phyloP scores from a whole-genome alignment of 2,113 vertebrate genomes.

The Gorsachius goisagi region DNA sequence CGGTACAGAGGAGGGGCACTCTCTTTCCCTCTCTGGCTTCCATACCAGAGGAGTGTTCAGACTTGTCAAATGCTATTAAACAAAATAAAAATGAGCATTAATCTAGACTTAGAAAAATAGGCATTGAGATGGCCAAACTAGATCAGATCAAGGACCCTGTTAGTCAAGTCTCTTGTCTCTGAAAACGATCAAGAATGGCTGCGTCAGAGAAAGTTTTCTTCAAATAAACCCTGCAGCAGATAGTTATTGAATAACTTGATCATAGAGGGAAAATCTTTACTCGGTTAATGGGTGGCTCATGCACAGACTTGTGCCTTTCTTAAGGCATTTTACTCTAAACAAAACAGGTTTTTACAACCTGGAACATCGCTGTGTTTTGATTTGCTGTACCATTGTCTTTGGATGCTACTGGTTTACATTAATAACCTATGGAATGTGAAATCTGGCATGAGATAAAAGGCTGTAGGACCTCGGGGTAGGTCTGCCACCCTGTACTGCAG shows the following conservation, averaged over 20 bases:
- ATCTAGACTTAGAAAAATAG: not conserved
- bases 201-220: not conserved
- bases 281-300: not conserved
- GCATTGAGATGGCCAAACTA: not conserved
- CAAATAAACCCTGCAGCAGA: not conserved
- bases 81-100: not conserved
- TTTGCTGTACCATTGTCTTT: not conserved
- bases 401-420: not conserved
- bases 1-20: not conserved
- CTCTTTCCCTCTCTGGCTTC: not conserved
- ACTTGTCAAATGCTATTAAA: conserved; percentile 21
- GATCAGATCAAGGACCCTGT: not conserved
- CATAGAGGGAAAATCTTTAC: not conserved
- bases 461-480: not conserved
- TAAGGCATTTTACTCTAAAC: not conserved
- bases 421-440: conserved; percentile 14
- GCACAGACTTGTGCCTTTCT: not conserved
- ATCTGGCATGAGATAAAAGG: not conserved
- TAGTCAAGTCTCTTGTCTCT: not conserved
- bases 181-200: not conserved
- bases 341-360: not conserved
- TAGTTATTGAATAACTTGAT: conserved; percentile 24
- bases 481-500: not conserved
- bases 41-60: conserved; percentile 9
- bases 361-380: not conserved